These are phyloP conservation scores for Tragelaphus imberbis DNA, from an alignment of 2,113 vertebrate species.

Conservation along the genomic window DNA sequence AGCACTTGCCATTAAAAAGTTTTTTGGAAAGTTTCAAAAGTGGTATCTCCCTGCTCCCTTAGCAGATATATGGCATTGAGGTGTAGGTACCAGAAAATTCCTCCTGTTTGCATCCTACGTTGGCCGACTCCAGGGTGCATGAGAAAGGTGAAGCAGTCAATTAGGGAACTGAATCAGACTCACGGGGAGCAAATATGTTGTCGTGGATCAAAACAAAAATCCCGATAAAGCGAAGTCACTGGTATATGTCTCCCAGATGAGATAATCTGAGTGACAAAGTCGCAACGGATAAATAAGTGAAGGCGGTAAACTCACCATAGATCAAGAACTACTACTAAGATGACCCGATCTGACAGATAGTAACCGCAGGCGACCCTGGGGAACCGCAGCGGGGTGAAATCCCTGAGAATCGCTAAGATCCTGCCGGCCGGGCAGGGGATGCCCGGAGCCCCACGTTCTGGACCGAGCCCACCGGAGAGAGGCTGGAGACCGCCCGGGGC, in stretches of 20 bases:
- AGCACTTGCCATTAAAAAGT: conserved; percentile 15
- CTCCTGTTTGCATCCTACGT: not conserved
- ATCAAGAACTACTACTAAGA: not conserved
- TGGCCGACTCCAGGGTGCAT: not conserved
- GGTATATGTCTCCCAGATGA: not conserved
- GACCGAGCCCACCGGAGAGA: not conserved
- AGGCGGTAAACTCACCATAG: not conserved
- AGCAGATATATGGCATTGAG: not conserved
- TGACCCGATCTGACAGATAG: not conserved
- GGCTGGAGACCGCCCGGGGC: not conserved
- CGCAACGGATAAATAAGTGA: not conserved
- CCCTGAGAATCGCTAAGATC: not conserved
- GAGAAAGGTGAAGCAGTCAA: not conserved
- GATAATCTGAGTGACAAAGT: not conserved
- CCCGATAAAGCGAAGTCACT: not conserved
- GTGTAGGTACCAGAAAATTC: not conserved
- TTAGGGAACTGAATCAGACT: not conserved
- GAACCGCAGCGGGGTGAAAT: not conserved
- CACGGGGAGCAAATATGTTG: not conserved
- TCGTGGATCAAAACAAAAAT: not conserved
- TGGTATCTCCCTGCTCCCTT: not conserved
- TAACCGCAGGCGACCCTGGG: not conserved
- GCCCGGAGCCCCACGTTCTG: not conserved
- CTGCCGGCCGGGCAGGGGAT: not conserved
- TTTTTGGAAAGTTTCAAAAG: not conserved